phyloP scores from a whole-genome alignment of 2,113 vertebrate species.

The Boleophthalmus pectinirostris region DNA sequence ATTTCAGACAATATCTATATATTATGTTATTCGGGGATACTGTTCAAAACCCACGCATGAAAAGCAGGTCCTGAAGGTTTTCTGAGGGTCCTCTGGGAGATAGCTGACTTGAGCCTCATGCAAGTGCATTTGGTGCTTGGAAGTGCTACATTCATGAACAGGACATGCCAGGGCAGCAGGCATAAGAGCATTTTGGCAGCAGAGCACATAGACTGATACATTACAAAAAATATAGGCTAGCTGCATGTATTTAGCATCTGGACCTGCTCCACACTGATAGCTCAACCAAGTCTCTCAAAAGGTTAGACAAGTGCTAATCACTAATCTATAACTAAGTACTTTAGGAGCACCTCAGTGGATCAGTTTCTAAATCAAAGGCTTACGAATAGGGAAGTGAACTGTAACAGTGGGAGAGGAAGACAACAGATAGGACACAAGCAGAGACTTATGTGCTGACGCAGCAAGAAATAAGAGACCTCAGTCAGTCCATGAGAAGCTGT shows the following conservation, averaged over 20 bases:
- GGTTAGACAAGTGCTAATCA: not conserved
- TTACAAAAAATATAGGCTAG: conserved; percentile 47
- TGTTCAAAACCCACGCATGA: conserved; percentile 29
- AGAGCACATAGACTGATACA: conserved; percentile 46
- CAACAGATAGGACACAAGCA: conserved; percentile 51
- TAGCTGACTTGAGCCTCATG: conserved; percentile 66
- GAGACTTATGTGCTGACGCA: conserved; percentile 59
- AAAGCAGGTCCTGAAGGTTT: conserved; percentile 32
- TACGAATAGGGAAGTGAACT: conserved; percentile 25
- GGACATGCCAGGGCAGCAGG: conserved; percentile 75
- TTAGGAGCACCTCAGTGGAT: conserved; percentile 13
- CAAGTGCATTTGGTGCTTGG: conserved; percentile 53
- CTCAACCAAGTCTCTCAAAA: not conserved
- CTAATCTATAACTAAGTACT: conserved; percentile 15
- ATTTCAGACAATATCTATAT: not conserved
- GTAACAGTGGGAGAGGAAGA: conserved; percentile 60
- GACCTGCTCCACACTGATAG: conserved; percentile 52
- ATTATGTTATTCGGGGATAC: not conserved
- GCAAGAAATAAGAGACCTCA: conserved; percentile 90
- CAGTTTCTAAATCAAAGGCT: conserved; percentile 8
- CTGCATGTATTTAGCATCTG: conserved; percentile 27
- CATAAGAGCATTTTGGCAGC: conserved; percentile 58
- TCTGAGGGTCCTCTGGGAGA: conserved; percentile 43
- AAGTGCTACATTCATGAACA: conserved; percentile 58
- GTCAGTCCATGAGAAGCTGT: conserved; percentile 99